phyloP scores from a whole-genome alignment of 2,113 vertebrate genomes.

The Clinocottus analis region DNA sequence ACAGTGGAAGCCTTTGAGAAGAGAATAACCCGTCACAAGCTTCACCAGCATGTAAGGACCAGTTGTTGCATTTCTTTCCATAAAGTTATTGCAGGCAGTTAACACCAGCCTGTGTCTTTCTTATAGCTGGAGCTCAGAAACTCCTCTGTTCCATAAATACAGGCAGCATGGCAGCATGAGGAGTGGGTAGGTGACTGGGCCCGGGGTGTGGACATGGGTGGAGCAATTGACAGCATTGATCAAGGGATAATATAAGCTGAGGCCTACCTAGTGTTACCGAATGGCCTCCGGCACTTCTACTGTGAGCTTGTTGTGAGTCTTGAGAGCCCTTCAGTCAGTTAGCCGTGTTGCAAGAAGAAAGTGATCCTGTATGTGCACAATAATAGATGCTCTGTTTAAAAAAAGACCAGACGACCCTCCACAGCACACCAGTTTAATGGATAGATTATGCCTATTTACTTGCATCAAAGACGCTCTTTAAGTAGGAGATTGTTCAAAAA shows the following conservation, averaged over 20 bases:
- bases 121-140: constrained; percentile 69
- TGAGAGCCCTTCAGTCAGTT: constrained; percentile 48
- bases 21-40: constrained; percentile 49
- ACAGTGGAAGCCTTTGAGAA: constrained; percentile 62
- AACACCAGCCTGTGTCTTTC: constrained; percentile 58
- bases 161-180: constrained; percentile 46
- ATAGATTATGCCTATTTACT: constrained; percentile 34
- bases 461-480: constrained; percentile 29
- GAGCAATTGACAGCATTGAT: constrained; percentile 61
- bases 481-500: constrained; percentile 24
- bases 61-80: constrained; percentile 70
- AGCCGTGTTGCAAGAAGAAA: constrained; percentile 29
- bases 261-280: constrained; percentile 54
- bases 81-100: constrained; percentile 59
- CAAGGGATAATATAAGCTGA: constrained; percentile 64
- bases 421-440: neutral
- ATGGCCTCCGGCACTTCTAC: constrained; percentile 43
- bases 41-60: constrained; percentile 51
- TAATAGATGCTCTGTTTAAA: constrained; percentile 46
- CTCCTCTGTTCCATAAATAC: constrained; percentile 75
- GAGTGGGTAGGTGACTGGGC: constrained; percentile 38
- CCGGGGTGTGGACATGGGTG: constrained; percentile 37
- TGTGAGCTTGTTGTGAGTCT: constrained; percentile 25
- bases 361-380: constrained; percentile 20
- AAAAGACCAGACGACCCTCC: constrained; percentile 11